Evolutionary conservation across 2,113 vertebrate genomes (phyloP), one percentile per base, ranked within the genome.

Genomic region (Muntiacus reevesi): DNA sequence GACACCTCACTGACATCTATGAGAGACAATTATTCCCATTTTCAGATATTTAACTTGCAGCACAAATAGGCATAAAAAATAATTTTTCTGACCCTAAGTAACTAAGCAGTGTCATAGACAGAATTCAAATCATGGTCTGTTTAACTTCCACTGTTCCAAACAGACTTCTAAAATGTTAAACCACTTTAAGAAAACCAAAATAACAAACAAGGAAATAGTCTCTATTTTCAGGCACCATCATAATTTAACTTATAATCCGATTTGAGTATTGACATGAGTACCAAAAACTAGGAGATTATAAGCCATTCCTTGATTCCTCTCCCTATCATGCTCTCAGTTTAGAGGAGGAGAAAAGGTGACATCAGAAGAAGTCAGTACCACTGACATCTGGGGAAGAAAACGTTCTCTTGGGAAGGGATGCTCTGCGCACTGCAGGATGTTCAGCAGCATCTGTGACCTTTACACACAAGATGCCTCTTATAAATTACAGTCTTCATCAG

Each of bases 11-110:
- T 87, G 25, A 87, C 62, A 19, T 30, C 47, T 67, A 91, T n/a
- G 36, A 47, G 74, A 95, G 92, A 71, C 33, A 55, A 52, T 79
- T 79, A 91, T 83, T 88, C 5, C 25, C 55, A 89, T 64, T 89
- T 86, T 82, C 30, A 95, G 54, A 87, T 57, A 90, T 2, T 10
- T 54, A 67, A 91, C 27, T 40, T 62, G 54, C 95, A 83, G 62
- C 11, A 96, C 17, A 59, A 45, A 45, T 36, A 84, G 8, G 94
- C 27, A 81, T 67, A 9, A 95, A 87, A 40, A 62, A 74, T 81
- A 92, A 86, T 81, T 81, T 96, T 94, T 60, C 13, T 86, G 94
- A 96, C 33, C n/a, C 27, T 33, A 76, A 92, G 30, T 90, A 62
- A 71, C 19, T 88, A 94, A 52, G 45, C 45, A 93, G 36, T 50